Evolutionary conservation across 2,113 vertebrate genomes (phyloP).

Genomic region (Scophthalmus maximus): DNA sequence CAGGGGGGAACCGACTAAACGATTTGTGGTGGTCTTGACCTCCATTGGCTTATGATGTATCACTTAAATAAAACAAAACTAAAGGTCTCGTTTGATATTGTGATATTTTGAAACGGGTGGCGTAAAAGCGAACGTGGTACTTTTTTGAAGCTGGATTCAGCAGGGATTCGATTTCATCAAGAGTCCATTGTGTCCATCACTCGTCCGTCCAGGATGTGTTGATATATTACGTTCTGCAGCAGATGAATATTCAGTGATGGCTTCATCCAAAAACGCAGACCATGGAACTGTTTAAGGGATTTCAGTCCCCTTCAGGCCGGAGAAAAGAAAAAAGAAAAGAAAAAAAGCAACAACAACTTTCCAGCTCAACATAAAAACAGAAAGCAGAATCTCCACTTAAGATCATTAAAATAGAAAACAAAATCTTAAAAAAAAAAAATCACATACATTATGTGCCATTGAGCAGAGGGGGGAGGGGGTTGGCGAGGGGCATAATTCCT

Average conservation of each 20-base stretch:
- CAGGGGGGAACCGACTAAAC: slow-evolving; percentile 31
- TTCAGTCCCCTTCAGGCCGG: slow-evolving; percentile 48
- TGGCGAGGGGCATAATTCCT: slow-evolving; percentile 34
- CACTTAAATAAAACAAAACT: not conserved
- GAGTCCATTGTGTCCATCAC: slow-evolving; percentile 24
- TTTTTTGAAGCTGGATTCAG: slow-evolving; percentile 37
- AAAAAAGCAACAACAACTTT: slow-evolving; percentile 54
- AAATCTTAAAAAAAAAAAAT: slow-evolving; percentile 66
- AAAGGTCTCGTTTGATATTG: slow-evolving; percentile 10
- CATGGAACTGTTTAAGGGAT: slow-evolving; percentile 33
- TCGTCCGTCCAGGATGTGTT: slow-evolving; percentile 13
- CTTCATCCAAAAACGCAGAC: slow-evolving; percentile 53
- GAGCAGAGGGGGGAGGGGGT: slow-evolving; percentile 32
- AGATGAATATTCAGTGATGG: slow-evolving; percentile 46
- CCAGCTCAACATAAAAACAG: slow-evolving; percentile 45
- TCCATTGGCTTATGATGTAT: slow-evolving; percentile 7
- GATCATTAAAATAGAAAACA: slow-evolving; percentile 47
- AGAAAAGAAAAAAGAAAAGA: slow-evolving; percentile 36
- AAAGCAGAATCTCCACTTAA: slow-evolving; percentile 28
- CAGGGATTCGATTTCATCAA: slow-evolving; percentile 47
- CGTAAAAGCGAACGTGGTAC: slow-evolving; percentile 3
- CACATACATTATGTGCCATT: slow-evolving; percentile 74
- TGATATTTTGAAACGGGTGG: slow-evolving; percentile 16
- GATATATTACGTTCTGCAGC: slow-evolving; percentile 28
- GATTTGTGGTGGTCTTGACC: slow-evolving; percentile 34